Conservation (phyloP, 2,797 vertebrate genomes). For the Oreortyx pictus region DNA sequence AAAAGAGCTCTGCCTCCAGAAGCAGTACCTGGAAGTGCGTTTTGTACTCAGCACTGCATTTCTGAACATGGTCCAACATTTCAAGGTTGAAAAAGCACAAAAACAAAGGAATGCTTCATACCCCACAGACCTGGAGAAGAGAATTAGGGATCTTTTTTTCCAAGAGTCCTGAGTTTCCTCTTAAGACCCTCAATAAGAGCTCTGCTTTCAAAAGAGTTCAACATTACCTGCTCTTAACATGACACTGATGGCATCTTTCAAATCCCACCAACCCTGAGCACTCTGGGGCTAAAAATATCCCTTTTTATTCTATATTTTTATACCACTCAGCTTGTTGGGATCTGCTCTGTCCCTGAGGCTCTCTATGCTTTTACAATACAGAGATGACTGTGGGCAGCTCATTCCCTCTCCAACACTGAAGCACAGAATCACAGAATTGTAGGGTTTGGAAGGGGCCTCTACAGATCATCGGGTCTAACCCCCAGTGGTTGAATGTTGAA, state of each 20-base stretch:
- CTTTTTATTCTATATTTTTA: not conserved
- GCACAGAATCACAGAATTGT: not conserved
- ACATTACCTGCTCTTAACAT: rapidly evolving
- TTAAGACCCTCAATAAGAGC: not conserved
- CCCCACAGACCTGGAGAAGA: not conserved
- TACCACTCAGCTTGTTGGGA: not conserved
- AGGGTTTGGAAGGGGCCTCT: too few species aligned
- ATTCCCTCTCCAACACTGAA: not conserved
- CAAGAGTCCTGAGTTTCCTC: not conserved
- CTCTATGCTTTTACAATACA: not conserved
- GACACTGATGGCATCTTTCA: not conserved
- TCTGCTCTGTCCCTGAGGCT: not conserved
- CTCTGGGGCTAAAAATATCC: not conserved
- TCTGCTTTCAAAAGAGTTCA: not conserved
- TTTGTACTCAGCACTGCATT: not conserved
- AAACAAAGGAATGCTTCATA: not conserved
- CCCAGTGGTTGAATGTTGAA: not conserved
- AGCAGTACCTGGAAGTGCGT: not conserved
- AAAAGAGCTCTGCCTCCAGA: not conserved
- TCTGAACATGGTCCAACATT: not conserved
- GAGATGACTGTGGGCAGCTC: not conserved
- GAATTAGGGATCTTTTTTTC: not conserved
- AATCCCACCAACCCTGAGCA: not conserved
- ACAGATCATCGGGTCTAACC: too few species aligned
- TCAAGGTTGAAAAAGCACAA: not conserved